Conservation (phyloP, 2,797 vertebrate species). For the Parauchenoglanis ngamensis region DNA sequence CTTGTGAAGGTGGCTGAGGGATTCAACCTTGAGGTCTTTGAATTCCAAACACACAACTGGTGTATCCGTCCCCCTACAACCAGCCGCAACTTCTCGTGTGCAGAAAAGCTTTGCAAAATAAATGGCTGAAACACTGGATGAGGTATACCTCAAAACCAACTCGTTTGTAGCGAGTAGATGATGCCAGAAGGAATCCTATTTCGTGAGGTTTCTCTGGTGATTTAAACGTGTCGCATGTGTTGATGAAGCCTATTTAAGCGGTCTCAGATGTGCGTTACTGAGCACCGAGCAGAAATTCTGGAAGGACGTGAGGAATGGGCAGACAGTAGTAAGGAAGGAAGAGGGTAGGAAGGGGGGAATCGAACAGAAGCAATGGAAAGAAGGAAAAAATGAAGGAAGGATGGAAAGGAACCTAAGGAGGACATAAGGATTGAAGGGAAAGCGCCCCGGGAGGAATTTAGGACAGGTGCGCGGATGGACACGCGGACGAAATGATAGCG, state of each 20-base stretch:
- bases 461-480: neutral
- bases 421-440: neutral
- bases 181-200: neutral
- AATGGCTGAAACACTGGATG: neutral
- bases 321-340: neutral
- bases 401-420: no score
- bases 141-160: neutral
- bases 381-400: neutral
- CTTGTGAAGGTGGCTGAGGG: neutral
- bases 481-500: neutral
- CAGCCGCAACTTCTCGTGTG: neutral
- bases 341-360: neutral
- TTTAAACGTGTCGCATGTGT: neutral
- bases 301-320: neutral
- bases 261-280: neutral
- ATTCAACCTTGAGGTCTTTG: constrained; percentile 1
- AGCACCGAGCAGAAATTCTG: neutral
- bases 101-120: neutral
- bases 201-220: neutral
- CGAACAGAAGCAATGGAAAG: neutral
- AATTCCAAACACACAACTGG: neutral
- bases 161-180: neutral
- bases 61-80: neutral
- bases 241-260: neutral
- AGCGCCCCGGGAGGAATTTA: no score